phyloP scores from a whole-genome alignment of 1,140 invertebrate genomes.

The Hestina assimilis region DNA sequence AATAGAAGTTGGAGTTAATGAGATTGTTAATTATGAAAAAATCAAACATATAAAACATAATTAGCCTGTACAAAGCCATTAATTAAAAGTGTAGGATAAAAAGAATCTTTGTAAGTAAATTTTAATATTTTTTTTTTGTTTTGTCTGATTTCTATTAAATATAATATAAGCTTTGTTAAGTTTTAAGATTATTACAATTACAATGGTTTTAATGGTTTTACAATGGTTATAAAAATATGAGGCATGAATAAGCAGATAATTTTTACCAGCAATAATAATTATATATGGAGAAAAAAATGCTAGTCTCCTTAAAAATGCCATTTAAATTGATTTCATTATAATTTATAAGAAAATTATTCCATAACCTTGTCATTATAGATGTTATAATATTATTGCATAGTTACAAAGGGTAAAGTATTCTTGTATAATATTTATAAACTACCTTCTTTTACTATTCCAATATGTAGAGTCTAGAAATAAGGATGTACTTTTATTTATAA shows the following conservation, averaged over 20 bases:
- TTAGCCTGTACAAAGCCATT: too few species aligned
- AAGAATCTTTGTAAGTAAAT: too few species aligned
- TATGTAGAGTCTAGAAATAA: background rate
- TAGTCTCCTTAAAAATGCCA: background rate
- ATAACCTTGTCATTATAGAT: background rate
- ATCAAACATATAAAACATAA: too few species aligned
- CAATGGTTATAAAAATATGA: background rate
- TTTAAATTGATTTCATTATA: background rate
- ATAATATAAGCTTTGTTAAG: background rate
- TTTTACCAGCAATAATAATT: too few species aligned
- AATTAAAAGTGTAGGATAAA: too few species aligned
- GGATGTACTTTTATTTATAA: conserved; percentile 6
- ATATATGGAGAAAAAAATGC: background rate
- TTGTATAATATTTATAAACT: background rate
- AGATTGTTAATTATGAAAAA: too few species aligned
- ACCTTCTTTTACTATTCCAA: background rate
- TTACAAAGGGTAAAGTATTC: too few species aligned
- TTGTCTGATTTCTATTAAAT: too few species aligned
- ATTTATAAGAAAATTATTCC: background rate
- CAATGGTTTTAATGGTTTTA: background rate
- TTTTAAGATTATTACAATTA: background rate
- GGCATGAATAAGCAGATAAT: too few species aligned
- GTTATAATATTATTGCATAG: too few species aligned
- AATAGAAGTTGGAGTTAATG: too few species aligned
- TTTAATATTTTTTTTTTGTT: too few species aligned